phyloP scores from a whole-genome alignment of 2,888 invertebrate genomes.

The Rhagonycha fulva region DNA sequence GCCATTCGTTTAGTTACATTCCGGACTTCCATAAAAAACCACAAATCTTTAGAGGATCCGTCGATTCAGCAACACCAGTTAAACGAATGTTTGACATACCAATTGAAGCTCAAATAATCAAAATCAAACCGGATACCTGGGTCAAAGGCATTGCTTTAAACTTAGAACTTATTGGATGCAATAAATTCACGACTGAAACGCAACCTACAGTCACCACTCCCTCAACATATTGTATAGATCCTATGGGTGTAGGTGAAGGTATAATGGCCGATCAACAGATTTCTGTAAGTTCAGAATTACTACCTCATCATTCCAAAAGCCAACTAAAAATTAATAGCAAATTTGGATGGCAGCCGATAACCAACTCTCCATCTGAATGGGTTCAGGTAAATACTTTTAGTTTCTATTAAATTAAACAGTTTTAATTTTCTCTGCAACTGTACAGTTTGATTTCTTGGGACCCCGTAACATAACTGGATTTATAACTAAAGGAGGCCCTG shows the following conservation, averaged over 20 bases:
- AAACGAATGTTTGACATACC: slow-evolving; percentile 71
- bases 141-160: slow-evolving; percentile 66
- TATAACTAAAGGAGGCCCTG: slow-evolving; percentile 70
- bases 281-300: slow-evolving; percentile 63
- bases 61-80: slow-evolving; percentile 62
- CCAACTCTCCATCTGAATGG: slow-evolving; percentile 71
- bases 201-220: not conserved
- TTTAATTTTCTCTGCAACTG: slow-evolving; percentile 4
- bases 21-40: slow-evolving; percentile 55
- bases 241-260: slow-evolving; percentile 72
- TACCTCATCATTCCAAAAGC: slow-evolving; percentile 51
- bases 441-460: slow-evolving; percentile 76
- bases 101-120: slow-evolving; percentile 73
- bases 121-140: slow-evolving; percentile 78
- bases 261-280: slow-evolving; percentile 68
- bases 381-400: slow-evolving; percentile 59
- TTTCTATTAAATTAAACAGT: not conserved
- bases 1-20: slow-evolving; percentile 63
- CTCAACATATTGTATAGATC: slow-evolving; percentile 64
- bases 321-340: slow-evolving; percentile 57
- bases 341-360: slow-evolving; percentile 69
- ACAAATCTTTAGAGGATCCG: slow-evolving; percentile 74
- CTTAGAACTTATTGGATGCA: slow-evolving; percentile 78
- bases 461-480: slow-evolving; percentile 79
- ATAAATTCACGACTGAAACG: slow-evolving; percentile 37